These are phyloP conservation scores for Monoplex corrugatus DNA, from an alignment of 2,888 invertebrate genomes.

Conservation along the genomic window DNA sequence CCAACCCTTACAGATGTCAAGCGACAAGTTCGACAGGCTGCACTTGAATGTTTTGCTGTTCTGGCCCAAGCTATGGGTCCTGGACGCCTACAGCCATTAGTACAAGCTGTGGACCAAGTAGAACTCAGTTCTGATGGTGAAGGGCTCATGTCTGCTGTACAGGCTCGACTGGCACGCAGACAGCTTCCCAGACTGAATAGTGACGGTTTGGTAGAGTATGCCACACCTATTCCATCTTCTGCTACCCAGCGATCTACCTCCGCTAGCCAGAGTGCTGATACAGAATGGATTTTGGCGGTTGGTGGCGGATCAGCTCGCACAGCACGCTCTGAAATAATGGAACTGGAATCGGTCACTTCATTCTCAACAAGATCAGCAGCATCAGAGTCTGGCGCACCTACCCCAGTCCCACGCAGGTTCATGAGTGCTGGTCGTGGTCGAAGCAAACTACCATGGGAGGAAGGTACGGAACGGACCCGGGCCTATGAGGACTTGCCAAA, in stretches of 20 bases:
- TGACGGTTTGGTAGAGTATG: conserved; percentile 89
- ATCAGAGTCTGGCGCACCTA: conserved; percentile 59
- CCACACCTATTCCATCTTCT: conserved; percentile 85
- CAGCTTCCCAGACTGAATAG: conserved; percentile 87
- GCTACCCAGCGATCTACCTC: conserved; percentile 75
- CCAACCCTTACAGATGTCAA: conserved; percentile 85
- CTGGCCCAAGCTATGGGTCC: conserved; percentile 88
- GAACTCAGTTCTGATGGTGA: conserved; percentile 80
- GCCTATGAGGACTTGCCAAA: conserved; percentile 56
- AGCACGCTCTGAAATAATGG: conserved; percentile 69
- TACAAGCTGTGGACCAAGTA: conserved; percentile 82
- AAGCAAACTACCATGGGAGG: conserved; percentile 79
- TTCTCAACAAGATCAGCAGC: conserved; percentile 70
- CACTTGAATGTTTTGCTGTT: conserved; percentile 90
- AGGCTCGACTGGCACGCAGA: conserved; percentile 88
- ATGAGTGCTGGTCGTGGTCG: conserved; percentile 78
- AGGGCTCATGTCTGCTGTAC: conserved; percentile 86
- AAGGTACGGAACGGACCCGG: conserved; percentile 59
- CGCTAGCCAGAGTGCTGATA: conserved; percentile 84
- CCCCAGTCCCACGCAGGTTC: conserved; percentile 70
- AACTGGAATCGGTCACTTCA: conserved; percentile 72
- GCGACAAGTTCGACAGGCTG: conserved; percentile 89
- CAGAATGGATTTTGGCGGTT: conserved; percentile 88
- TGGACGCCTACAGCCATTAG: conserved; percentile 84
- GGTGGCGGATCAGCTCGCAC: conserved; percentile 74